These are phyloP conservation scores for Rhinella marina DNA, from an alignment of 2,797 vertebrate genomes.

Conservation along the genomic window DNA sequence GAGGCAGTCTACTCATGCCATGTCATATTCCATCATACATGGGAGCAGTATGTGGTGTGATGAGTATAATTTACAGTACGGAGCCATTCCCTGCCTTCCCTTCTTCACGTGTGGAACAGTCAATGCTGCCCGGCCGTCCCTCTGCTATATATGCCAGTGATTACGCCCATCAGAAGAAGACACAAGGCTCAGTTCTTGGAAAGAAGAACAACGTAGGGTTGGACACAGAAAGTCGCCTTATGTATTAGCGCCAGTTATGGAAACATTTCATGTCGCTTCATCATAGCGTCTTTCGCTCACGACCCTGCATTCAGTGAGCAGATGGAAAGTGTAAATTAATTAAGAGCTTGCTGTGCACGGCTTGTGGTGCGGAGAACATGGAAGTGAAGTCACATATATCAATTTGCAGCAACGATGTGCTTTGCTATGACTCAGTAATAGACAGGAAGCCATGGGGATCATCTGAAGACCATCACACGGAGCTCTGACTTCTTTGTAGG, in stretches of 20 bases:
- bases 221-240: slow-evolving; percentile 69
- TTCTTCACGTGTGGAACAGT: too few species aligned
- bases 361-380: slow-evolving; percentile 67
- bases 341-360: slow-evolving; percentile 74
- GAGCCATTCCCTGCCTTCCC: too few species aligned
- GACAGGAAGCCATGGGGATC: slow-evolving; percentile 2
- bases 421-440: slow-evolving; percentile 4
- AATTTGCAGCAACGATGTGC: slow-evolving; percentile 63
- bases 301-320: slow-evolving; percentile 70
- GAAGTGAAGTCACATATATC: slow-evolving; percentile 67
- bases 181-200: not conserved
- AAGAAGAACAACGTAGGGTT: slow-evolving; percentile 60
- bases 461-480: not conserved
- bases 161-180: not conserved
- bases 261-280: slow-evolving; percentile 68
- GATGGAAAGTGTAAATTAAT: slow-evolving; percentile 79
- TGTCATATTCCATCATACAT: too few species aligned
- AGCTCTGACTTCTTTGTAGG: not conserved
- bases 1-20: too few species aligned
- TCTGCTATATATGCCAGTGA: too few species aligned
- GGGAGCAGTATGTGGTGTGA: too few species aligned
- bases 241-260: slow-evolving; percentile 67
- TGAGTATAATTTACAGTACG: too few species aligned
- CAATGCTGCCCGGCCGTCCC: too few species aligned
- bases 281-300: slow-evolving; percentile 70